A percentile compares a stretch with the other conserved stretches of the same genome.
phyloP scores from a whole-genome alignment of 2,113 vertebrate species.

The Xyliphius kryptos region DNA sequence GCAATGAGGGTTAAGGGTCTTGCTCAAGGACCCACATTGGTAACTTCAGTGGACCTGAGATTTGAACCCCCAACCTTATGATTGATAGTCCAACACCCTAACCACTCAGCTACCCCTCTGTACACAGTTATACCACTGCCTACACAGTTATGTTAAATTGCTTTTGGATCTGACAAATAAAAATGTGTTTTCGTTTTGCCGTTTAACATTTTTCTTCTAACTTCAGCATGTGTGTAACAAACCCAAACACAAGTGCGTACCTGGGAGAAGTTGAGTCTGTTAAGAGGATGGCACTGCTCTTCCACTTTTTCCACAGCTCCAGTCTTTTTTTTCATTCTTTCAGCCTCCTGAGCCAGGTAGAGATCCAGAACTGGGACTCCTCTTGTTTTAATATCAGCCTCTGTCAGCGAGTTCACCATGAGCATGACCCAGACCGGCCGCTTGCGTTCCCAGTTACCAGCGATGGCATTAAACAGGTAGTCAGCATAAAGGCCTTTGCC shows the following conservation, averaged over 20 bases:
- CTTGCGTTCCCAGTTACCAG: constrained; percentile 83
- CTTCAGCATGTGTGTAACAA: too few relatives aligned
- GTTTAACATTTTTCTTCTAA: too few relatives aligned
- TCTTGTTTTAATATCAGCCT: constrained; percentile 76
- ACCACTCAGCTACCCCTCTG: too few relatives aligned
- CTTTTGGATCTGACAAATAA: too few relatives aligned
- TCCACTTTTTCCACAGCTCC: constrained; percentile 85
- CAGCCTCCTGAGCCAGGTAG: constrained; percentile 82
- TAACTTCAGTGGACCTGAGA: too few relatives aligned
- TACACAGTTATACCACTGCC: constrained; percentile 86
- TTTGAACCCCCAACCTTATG: too few relatives aligned
- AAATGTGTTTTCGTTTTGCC: too few relatives aligned
- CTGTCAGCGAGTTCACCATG: constrained; percentile 82
- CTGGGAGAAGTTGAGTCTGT: constrained; percentile 87
- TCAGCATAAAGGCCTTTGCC: constrained; percentile 81
- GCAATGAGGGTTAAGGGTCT: too few relatives aligned
- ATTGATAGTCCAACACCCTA: too few relatives aligned
- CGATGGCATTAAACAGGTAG: constrained; percentile 85
- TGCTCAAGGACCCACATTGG: too few relatives aligned
- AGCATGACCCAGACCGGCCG: constrained; percentile 86
- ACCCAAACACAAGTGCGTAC: constrained; percentile 53
- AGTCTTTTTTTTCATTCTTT: constrained; percentile 76
- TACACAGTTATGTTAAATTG: too few relatives aligned
- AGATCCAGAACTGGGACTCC: constrained; percentile 79
- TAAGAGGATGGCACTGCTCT: constrained; percentile 83